A percentile compares a stretch with the other conserved stretches of the same genome.
These are phyloP conservation scores for Proisotoma minuta DNA, from an alignment of 2,888 invertebrate species.

Conservation along the genomic window DNA sequence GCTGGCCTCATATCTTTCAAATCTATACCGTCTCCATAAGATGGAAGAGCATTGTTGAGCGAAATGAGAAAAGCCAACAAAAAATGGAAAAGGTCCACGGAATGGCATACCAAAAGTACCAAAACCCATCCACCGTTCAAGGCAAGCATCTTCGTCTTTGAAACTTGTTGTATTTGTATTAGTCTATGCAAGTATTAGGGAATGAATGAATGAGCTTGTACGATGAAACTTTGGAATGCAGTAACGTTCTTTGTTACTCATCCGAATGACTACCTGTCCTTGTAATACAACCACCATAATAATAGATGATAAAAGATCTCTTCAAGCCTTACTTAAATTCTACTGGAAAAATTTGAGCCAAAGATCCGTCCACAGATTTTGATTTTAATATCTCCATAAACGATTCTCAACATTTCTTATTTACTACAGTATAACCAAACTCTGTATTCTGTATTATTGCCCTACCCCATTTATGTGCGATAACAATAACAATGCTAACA, in stretches of 20 bases:
- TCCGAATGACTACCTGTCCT: slow-evolving; percentile 16
- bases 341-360: neutral
- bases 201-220: slow-evolving; percentile 38
- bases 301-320: neutral
- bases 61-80: neutral
- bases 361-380: neutral
- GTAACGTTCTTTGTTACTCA: slow-evolving; percentile 29
- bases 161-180: slow-evolving; percentile 1
- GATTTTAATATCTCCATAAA: neutral
- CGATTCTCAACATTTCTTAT: neutral
- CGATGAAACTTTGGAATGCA: slow-evolving; percentile 33
- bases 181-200: neutral
- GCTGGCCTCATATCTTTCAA: neutral
- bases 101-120: neutral
- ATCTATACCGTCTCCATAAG: neutral
- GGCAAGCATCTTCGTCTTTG: neutral
- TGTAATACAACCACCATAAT: slow-evolving; percentile 21
- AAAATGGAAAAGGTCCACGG: neutral
- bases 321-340: neutral
- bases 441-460: neutral
- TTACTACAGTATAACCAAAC: neutral
- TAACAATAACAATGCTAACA: neutral
- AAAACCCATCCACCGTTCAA: neutral
- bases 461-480: neutral
- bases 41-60: neutral